Evolutionary conservation across 2,888 invertebrate species (phyloP).

Genomic region (Bembecia ichneumoniformis): DNA sequence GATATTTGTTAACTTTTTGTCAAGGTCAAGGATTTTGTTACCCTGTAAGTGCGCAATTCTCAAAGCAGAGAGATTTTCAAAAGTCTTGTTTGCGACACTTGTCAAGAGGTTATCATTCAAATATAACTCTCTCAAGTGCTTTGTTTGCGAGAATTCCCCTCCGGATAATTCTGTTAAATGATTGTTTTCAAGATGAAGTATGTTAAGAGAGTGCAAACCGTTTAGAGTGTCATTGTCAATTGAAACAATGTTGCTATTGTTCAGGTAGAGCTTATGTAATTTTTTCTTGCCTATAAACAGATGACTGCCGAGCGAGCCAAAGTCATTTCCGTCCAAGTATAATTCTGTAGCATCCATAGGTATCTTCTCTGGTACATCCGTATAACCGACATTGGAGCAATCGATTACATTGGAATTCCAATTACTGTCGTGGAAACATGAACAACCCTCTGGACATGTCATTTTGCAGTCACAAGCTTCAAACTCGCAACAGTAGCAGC

Average conservation of each 20-base stretch:
- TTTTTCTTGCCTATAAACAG: constrained; percentile 89
- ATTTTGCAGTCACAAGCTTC: constrained; percentile 92
- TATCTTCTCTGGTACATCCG: constrained; percentile 80
- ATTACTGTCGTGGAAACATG: constrained; percentile 87
- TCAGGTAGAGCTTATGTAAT: constrained; percentile 81
- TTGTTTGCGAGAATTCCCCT: constrained; percentile 84
- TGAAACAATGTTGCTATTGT: constrained; percentile 80
- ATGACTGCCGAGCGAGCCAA: constrained; percentile 82
- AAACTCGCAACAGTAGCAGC: constrained; percentile 90
- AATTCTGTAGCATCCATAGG: constrained; percentile 92
- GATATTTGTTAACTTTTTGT: constrained; percentile 74
- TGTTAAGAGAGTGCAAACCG: constrained; percentile 79
- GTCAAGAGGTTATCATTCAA: constrained; percentile 84
- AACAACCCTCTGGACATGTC: constrained; percentile 88
- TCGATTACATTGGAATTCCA: constrained; percentile 89
- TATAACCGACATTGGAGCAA: constrained; percentile 82
- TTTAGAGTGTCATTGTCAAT: constrained; percentile 86
- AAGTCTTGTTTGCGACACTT: constrained; percentile 81
- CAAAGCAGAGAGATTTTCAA: constrained; percentile 79
- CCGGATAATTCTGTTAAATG: constrained; percentile 79
- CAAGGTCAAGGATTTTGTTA: constrained; percentile 81
- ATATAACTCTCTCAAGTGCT: constrained; percentile 82
- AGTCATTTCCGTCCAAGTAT: constrained; percentile 85
- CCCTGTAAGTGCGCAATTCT: constrained; percentile 81
- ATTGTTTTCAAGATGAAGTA: constrained; percentile 84